Evolutionary conservation across 2,113 vertebrate genomes (phyloP), one percentile per base, ranked within the genome.

Genomic region (Petroica traversi): DNA sequence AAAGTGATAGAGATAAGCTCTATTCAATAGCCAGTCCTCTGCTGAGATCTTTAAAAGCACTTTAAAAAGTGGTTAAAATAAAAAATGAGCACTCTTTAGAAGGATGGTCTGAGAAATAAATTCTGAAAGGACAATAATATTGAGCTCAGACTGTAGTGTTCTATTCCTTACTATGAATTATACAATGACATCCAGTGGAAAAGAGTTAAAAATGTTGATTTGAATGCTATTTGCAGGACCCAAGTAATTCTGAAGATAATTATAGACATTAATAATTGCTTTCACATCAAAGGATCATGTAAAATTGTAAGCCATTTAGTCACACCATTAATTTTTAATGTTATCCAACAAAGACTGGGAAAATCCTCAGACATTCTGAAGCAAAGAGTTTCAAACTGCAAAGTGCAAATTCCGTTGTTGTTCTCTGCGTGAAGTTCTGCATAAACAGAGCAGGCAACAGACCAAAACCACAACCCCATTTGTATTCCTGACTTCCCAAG

Each of bases 251-350:
- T 82, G 75, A 58, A 76, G 54, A 79, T 91, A 93, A 95, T 93
- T 92, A 93, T 41, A 68, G 49, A 74, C 77, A 51, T 84, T 71
- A 87, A 54, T 92, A 93, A 93, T 88, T 85, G 74, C n/a, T 93
- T 96, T 75, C 74, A 55, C 4, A 31, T 85, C 84, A 88, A 82
- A 77, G 46, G 49, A 82, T 71, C 77, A 49, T 64, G 36, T 64
- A 48, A 85, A 93, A 88, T 61, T 82, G 63, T 57, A 93, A 91
- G n/a, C 45, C n/a, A 69, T 82, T 95, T 89, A 85, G 54, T 73
- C 62, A 94, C 28, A 16, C 58, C 74, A 82, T 91, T 96, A 19
- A 96, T 92, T 94, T 94, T 92, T 88, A 94, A 92, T 88, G 61
- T 45, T 62, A 41, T 64, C 58, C 33, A 61, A 61, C 1, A 5